A percentile compares a stretch with the other conserved stretches of the same genome.
Evolutionary conservation across 2,797 vertebrate genomes (phyloP).

Genomic region (Schizothorax lantsangensis): DNA sequence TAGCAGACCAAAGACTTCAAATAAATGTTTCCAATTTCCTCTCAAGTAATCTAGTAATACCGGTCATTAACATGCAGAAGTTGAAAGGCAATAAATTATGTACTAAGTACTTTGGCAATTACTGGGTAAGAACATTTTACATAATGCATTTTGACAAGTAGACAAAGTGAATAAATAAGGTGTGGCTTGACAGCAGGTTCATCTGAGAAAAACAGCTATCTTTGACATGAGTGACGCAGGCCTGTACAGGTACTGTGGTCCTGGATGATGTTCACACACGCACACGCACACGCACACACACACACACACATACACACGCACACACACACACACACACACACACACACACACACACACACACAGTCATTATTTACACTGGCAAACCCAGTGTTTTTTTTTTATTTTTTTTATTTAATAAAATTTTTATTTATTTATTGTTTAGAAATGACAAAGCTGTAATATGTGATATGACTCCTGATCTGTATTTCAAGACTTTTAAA

Average conservation of each 20-base stretch:
- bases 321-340: no score
- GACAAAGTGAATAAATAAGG: conserved; percentile 28
- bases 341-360: no score
- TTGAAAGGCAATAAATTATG: conserved; percentile 13
- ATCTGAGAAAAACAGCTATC: conserved; percentile 15
- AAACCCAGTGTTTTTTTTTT: no score
- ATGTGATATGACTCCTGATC: not conserved
- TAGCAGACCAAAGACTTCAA: not conserved
- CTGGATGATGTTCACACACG: not conserved
- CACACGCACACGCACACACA: no score
- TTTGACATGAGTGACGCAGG: conserved; percentile 15
- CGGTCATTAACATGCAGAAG: not conserved
- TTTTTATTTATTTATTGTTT: no score
- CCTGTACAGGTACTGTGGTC: not conserved
- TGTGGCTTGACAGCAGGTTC: conserved; percentile 26
- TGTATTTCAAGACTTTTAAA: not conserved
- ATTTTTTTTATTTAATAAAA: no score
- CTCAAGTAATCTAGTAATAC: conserved; percentile 10
- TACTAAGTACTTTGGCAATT: conserved; percentile 27
- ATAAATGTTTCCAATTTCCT: not conserved
- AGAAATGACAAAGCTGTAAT: not conserved
- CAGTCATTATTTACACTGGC: no score
- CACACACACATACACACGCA: no score
- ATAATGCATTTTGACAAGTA: conserved; percentile 40
- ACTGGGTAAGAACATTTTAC: conserved; percentile 10